Conservation (phyloP, 2,797 vertebrate genomes). For the Sebastes elongatus region DNA sequence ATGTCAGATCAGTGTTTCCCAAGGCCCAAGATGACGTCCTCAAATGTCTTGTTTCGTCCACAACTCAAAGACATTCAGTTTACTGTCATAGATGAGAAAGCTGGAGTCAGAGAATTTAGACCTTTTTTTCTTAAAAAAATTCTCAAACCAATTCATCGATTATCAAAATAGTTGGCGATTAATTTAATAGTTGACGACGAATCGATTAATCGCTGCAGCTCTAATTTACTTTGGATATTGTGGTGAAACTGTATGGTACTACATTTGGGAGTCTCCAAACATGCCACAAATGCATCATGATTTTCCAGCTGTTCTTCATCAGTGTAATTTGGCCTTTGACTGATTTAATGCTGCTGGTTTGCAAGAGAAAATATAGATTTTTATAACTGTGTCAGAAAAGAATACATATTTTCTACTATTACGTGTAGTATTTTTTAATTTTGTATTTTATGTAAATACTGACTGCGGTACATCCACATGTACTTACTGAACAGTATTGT, state of each 20-base stretch:
- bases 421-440: not conserved
- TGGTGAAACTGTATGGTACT: not conserved
- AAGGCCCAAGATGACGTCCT: no score
- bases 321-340: conserved; percentile 6
- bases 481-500: not conserved
- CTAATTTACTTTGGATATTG: not conserved
- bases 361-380: not conserved
- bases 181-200: no score
- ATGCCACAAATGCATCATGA: not conserved
- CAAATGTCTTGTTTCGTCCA: no score
- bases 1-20: no score
- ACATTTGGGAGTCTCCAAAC: not conserved
- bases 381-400: not conserved
- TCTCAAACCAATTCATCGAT: accelerated
- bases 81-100: no score
- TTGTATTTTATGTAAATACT: not conserved
- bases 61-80: no score
- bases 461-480: not conserved
- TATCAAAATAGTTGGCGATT: no score
- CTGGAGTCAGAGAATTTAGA: no score
- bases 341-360: conserved; percentile 10
- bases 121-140: no score
- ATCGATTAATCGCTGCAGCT: no score
- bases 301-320: not conserved
- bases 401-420: not conserved